phyloP scores from a whole-genome alignment of 2,797 vertebrate species.

The Betta splendens region DNA sequence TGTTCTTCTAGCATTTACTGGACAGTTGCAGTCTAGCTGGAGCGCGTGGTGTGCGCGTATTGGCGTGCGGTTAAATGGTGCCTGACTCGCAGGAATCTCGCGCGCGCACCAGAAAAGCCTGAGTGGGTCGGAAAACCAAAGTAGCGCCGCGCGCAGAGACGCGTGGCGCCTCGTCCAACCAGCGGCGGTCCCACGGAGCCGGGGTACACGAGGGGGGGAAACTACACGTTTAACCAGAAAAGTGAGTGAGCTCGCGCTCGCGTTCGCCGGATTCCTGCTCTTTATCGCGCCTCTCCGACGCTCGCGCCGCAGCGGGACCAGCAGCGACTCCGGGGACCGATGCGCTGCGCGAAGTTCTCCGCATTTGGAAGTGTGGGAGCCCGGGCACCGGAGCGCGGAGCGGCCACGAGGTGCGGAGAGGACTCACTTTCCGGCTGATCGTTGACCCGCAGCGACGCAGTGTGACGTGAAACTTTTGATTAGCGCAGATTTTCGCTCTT shows the following conservation, averaged over 20 bases:
- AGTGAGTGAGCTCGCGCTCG: slow-evolving; percentile 37
- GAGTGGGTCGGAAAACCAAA: slow-evolving; percentile 58
- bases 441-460: slow-evolving; percentile 51
- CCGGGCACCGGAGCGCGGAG: slow-evolving; percentile 26
- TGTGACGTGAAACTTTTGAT: slow-evolving; percentile 59
- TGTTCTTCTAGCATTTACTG: background rate
- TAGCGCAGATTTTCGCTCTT: slow-evolving; percentile 9
- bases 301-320: slow-evolving; percentile 34
- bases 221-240: slow-evolving; percentile 44
- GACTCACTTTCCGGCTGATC: slow-evolving; percentile 36
- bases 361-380: slow-evolving; percentile 54
- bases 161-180: slow-evolving; percentile 74
- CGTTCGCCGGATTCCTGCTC: background rate
- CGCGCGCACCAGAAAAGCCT: slow-evolving; percentile 65
- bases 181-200: slow-evolving; percentile 58
- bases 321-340: slow-evolving; percentile 41
- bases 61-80: slow-evolving; percentile 68
- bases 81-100: slow-evolving; percentile 74
- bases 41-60: slow-evolving; percentile 41
- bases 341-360: slow-evolving; percentile 67
- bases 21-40: slow-evolving; percentile 11
- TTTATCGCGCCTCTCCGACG: background rate
- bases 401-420: slow-evolving; percentile 42
- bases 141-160: slow-evolving; percentile 62
- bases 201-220: slow-evolving; percentile 10